These are phyloP conservation scores for Microcebus ravelobensis DNA, from an alignment of 2,113 vertebrate species.

Conservation along the genomic window DNA sequence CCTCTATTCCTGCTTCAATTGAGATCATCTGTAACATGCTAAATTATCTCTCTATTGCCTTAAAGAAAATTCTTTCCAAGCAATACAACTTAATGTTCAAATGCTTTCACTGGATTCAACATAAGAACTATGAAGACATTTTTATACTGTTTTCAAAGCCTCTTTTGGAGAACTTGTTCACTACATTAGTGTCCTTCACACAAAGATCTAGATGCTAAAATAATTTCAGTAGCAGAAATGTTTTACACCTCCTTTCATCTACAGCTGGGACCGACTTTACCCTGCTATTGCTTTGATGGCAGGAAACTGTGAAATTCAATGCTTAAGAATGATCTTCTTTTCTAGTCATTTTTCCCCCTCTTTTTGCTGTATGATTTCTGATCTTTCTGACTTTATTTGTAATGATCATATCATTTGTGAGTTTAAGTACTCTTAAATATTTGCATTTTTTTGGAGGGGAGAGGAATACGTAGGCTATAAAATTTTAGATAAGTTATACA, in stretches of 20 bases:
- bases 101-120: neutral
- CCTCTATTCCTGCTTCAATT: neutral
- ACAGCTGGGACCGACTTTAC: neutral
- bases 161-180: neutral
- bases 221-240: neutral
- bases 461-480: neutral
- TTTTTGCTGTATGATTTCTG: neutral
- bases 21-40: neutral
- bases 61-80: neutral
- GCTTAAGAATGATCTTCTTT: neutral
- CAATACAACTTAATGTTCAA: neutral
- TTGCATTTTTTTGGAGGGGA: neutral
- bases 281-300: neutral
- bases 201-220: neutral
- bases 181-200: neutral
- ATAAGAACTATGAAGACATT: neutral
- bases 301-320: neutral
- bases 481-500: slow-evolving; percentile 9
- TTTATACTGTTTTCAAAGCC: neutral
- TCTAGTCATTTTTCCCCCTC: neutral
- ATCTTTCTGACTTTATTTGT: neutral
- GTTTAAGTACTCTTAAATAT: neutral
- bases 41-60: neutral
- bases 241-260: neutral
- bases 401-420: neutral